phyloP scores from a whole-genome alignment of 2,113 vertebrate genomes.

The Notothenia rossii region DNA sequence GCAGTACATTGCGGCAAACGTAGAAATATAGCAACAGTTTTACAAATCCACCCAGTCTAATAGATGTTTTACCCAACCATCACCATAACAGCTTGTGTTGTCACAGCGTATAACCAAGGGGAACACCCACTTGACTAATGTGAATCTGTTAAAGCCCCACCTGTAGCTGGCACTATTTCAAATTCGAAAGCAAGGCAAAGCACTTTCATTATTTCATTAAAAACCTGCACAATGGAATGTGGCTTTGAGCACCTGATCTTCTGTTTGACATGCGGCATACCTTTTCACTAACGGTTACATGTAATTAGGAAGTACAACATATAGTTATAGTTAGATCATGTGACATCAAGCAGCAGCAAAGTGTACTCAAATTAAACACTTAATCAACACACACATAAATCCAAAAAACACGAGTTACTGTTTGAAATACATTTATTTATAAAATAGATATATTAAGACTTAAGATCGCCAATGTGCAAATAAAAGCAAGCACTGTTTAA shows the following conservation, averaged over 20 bases:
- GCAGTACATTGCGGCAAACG: conserved; percentile 2
- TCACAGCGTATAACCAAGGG: conserved; percentile 22
- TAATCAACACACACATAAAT: neutral
- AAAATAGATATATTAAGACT: conserved; percentile 72
- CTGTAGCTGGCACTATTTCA: conserved; percentile 16
- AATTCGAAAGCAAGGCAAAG: conserved; percentile 15
- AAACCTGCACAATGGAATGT: conserved; percentile 17
- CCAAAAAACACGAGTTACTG: neutral
- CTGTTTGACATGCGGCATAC: conserved; percentile 9
- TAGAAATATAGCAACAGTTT: neutral
- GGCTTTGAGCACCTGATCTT: neutral
- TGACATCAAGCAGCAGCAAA: neutral
- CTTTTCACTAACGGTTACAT: conserved; percentile 16
- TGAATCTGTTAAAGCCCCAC: conserved; percentile 33
- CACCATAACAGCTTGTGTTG: conserved; percentile 43
- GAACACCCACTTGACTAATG: conserved; percentile 38
- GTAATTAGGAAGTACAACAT: conserved; percentile 1
- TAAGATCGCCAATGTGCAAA: conserved; percentile 64
- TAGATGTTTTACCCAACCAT: conserved; percentile 35
- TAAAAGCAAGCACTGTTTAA: conserved; percentile 37
- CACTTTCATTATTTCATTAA: neutral
- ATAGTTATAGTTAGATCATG: neutral
- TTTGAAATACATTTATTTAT: conserved; percentile 70
- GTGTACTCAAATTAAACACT: neutral
- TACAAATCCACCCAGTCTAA: conserved; percentile 12